These are phyloP conservation scores for Smutsia gigantea DNA, from an alignment of 2,797 vertebrate genomes.

Conservation along the genomic window DNA sequence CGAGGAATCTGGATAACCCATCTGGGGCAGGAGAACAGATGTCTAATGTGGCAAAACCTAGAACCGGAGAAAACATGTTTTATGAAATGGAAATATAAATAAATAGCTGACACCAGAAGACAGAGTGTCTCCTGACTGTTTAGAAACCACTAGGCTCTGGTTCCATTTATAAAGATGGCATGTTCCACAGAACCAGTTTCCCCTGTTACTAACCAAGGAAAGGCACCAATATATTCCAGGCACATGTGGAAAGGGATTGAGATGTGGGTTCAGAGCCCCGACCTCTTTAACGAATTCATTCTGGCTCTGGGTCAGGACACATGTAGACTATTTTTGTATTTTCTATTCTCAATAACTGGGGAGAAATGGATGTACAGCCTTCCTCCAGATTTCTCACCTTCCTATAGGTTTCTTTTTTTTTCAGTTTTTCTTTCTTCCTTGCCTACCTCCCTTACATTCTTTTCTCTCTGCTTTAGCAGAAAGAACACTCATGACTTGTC, in stretches of 20 bases:
- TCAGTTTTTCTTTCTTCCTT: neutral
- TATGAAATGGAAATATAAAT: conserved; percentile 54
- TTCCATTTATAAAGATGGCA: conserved; percentile 57
- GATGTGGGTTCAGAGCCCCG: neutral
- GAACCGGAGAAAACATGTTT: neutral
- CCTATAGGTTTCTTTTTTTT: neutral
- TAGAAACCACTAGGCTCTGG: conserved; percentile 48
- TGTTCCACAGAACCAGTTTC: conserved; percentile 17
- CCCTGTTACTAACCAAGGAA: conserved; percentile 29
- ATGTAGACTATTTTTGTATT: neutral
- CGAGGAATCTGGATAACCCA: neutral
- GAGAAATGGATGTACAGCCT: neutral
- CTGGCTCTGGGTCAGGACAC: neutral
- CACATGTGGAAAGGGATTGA: neutral
- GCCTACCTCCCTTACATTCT: neutral
- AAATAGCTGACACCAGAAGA: conserved; percentile 50
- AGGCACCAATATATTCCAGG: conserved; percentile 19
- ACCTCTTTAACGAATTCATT: neutral
- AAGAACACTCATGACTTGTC: neutral
- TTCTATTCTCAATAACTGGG: neutral
- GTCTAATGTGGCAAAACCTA: neutral
- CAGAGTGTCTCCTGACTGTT: conserved; percentile 32
- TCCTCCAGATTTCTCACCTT: neutral
- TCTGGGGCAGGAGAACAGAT: neutral
- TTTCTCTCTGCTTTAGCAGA: neutral